Evolutionary conservation across 2,797 vertebrate genomes (phyloP).

Genomic region (Silurus lanzhouensis): DNA sequence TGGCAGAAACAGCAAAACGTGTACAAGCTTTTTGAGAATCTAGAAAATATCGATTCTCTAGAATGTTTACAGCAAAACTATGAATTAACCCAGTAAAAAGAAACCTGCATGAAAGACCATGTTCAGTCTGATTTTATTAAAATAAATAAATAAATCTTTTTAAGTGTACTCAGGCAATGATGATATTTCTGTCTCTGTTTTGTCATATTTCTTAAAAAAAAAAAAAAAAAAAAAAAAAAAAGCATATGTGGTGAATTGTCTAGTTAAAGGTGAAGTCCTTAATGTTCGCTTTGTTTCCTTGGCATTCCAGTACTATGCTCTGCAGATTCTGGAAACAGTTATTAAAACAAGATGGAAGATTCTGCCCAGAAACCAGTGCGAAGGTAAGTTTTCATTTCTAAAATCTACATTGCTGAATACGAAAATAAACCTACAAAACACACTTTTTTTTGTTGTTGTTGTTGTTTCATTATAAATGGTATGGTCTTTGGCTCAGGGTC

Average conservation of each 20-base stretch:
- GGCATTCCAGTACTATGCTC: slow-evolving; percentile 99
- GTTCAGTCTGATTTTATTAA: slow-evolving; percentile 70
- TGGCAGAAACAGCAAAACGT: slow-evolving; percentile 92
- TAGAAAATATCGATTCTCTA: slow-evolving; percentile 59
- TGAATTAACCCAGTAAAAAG: slow-evolving; percentile 61
- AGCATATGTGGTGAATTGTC: slow-evolving; percentile 48
- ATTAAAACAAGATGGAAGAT: slow-evolving; percentile 99
- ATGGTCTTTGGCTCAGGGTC: neutral
- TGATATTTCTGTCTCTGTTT: slow-evolving; percentile 57
- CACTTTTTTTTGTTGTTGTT: too few species aligned
- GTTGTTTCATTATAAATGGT: too few species aligned
- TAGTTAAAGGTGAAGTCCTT: slow-evolving; percentile 51
- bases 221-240: too few species aligned
- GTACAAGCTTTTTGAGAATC: slow-evolving; percentile 74
- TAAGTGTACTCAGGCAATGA: slow-evolving; percentile 64
- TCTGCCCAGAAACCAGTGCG: slow-evolving; percentile 96
- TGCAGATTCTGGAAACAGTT: slow-evolving; percentile 99
- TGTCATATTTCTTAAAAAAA: neutral
- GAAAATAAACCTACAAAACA: neutral
- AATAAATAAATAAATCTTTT: slow-evolving; percentile 40
- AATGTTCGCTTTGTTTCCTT: slow-evolving; percentile 65
- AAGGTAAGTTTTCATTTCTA: slow-evolving; percentile 80
- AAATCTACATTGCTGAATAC: too few species aligned
- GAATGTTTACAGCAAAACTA: slow-evolving; percentile 34
- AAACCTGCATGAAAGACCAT: slow-evolving; percentile 83